Percentiles rank a stretch among this genome's conserved stretches.
phyloP scores from a whole-genome alignment of 2,113 vertebrate species.

The Takifugu bimaculatus region DNA sequence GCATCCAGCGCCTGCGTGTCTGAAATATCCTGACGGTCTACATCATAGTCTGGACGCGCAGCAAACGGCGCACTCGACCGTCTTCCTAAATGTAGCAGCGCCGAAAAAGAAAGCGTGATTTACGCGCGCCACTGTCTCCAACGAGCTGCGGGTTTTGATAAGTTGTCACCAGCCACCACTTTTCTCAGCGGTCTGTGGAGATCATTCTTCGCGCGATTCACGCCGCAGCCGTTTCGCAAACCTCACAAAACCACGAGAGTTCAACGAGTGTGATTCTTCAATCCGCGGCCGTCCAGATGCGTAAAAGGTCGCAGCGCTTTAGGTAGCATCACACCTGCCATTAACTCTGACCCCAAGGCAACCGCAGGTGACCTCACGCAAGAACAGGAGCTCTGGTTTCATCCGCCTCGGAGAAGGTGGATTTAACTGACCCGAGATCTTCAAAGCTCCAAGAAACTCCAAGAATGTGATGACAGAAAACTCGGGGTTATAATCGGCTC shows the following conservation, averaged over 20 bases:
- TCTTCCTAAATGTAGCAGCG: slow-evolving; percentile 12
- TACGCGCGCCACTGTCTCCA: background rate
- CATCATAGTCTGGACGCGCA: slow-evolving; percentile 27
- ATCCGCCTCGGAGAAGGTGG: slow-evolving; percentile 13
- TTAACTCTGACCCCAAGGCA: slow-evolving; percentile 44
- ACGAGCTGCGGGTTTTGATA: too few species aligned
- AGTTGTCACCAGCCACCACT: background rate
- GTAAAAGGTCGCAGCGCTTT: slow-evolving; percentile 27
- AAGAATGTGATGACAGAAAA: background rate
- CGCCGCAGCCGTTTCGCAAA: slow-evolving; percentile 20
- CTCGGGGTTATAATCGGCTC: slow-evolving; percentile 22
- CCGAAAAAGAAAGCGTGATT: background rate
- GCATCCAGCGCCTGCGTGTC: slow-evolving; percentile 18
- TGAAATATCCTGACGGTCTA: slow-evolving; percentile 27
- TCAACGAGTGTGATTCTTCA: slow-evolving; percentile 23
- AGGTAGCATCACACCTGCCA: slow-evolving; percentile 40
- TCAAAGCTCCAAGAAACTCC: too few species aligned
- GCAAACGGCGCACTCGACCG: background rate
- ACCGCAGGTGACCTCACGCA: slow-evolving; percentile 41
- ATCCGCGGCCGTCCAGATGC: slow-evolving; percentile 8
- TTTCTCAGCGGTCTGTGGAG: slow-evolving; percentile 10
- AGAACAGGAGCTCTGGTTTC: slow-evolving; percentile 28
- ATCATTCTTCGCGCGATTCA: slow-evolving; percentile 3
- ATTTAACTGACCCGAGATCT: background rate
- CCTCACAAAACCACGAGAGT: background rate